phyloP scores from a whole-genome alignment of 2,888 invertebrate genomes.

The Sepioteuthis lessoniana region DNA sequence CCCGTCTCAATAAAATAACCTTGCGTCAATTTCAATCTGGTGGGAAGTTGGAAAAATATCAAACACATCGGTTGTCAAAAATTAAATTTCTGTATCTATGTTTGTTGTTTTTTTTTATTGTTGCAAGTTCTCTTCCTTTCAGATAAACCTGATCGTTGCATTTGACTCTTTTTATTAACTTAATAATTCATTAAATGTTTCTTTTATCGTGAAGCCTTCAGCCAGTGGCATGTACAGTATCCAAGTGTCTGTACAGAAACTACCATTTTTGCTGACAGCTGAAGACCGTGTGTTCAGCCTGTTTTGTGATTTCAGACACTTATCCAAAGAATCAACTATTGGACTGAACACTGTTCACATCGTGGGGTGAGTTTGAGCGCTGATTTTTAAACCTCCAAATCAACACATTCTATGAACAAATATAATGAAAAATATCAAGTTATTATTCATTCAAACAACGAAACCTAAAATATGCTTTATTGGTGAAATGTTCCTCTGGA shows the following conservation, averaged over 20 bases:
- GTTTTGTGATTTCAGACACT: neutral
- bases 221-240: neutral
- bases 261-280: constrained; percentile 9
- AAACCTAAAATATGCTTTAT: too few relatives aligned
- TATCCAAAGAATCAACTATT: neutral
- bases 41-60: too few relatives aligned
- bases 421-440: too few relatives aligned
- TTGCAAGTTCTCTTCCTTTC: neutral
- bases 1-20: too few relatives aligned
- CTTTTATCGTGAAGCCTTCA: neutral
- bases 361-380: neutral
- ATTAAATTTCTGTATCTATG: too few relatives aligned
- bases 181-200: neutral
- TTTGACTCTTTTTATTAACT: neutral
- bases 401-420: neutral
- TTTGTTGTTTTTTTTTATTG: too few relatives aligned
- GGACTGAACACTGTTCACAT: neutral
- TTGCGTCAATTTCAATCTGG: too few relatives aligned
- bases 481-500: too few relatives aligned
- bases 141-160: neutral
- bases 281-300: neutral
- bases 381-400: neutral
- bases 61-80: too few relatives aligned
- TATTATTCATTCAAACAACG: too few relatives aligned
- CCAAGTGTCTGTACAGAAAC: constrained; percentile 23